Evolutionary conservation across 2,113 vertebrate genomes (phyloP).

Genomic region (Saccopteryx leptura): DNA sequence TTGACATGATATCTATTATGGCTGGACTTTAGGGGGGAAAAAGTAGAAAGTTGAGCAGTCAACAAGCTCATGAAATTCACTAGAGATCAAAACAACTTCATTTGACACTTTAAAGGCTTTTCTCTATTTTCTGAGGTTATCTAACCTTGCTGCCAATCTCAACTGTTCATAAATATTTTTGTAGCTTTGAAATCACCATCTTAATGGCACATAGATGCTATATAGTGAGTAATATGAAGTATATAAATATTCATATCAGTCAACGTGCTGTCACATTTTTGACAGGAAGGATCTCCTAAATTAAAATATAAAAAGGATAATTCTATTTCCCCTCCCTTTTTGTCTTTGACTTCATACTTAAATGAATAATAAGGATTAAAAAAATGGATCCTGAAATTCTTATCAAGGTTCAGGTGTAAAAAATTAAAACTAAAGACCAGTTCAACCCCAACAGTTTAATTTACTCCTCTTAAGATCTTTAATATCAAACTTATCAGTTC

Average conservation of each 20-base stretch:
- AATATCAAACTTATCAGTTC: constrained; percentile 91
- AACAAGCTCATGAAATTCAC: constrained; percentile 82
- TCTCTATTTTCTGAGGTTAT: constrained; percentile 86
- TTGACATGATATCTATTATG: constrained; percentile 80
- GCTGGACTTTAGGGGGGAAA: constrained; percentile 71
- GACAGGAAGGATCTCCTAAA: constrained; percentile 81
- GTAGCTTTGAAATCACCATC: constrained; percentile 82
- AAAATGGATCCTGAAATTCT: constrained; percentile 84
- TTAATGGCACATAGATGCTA: constrained; percentile 81
- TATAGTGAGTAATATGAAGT: constrained; percentile 71
- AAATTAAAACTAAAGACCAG: constrained; percentile 89
- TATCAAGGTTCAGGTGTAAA: constrained; percentile 86
- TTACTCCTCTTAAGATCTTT: constrained; percentile 91
- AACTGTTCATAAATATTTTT: constrained; percentile 86
- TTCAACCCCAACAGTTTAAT: constrained; percentile 91
- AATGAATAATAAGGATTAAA: constrained; percentile 79
- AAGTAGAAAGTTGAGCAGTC: constrained; percentile 77
- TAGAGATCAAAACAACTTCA: constrained; percentile 85
- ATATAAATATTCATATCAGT: constrained; percentile 89
- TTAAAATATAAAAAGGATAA: constrained; percentile 81
- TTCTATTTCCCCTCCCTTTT: constrained; percentile 45
- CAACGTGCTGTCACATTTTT: constrained; percentile 82
- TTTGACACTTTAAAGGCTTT: constrained; percentile 84
- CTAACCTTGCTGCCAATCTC: constrained; percentile 85
- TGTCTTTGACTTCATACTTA: constrained; percentile 63